These are phyloP conservation scores for Dysmachus trigonus DNA, from an alignment of 2,888 invertebrate species.

Conservation along the genomic window DNA sequence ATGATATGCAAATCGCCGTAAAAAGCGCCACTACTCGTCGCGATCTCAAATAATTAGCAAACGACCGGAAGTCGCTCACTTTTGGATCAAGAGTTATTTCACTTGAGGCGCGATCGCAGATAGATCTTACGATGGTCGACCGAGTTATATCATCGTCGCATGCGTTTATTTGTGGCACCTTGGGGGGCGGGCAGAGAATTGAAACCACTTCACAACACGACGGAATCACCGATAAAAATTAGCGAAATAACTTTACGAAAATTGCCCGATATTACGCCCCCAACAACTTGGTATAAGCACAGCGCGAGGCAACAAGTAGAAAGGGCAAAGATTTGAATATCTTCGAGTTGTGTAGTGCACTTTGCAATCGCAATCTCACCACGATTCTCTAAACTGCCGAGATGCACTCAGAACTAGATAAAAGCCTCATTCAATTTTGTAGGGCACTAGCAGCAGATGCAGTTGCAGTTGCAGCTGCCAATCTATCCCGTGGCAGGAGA, in stretches of 20 bases:
- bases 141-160: not conserved
- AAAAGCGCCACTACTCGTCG: not conserved
- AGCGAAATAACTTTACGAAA: not conserved
- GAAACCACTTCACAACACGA: not conserved
- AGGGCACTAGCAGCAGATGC: not conserved
- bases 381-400: not conserved
- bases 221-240: not conserved
- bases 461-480: not conserved
- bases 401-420: not conserved
- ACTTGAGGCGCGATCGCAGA: not conserved
- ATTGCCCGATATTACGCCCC: constrained; percentile 1
- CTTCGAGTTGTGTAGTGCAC: not conserved
- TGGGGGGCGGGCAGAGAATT: not conserved
- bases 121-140: not conserved
- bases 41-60: not conserved
- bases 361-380: not conserved
- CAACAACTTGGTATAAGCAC: not conserved
- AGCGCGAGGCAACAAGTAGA: not conserved
- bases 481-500: not conserved
- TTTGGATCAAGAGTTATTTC: not conserved
- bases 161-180: not conserved
- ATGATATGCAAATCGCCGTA: not conserved
- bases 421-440: too few species aligned
- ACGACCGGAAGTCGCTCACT: not conserved
- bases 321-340: not conserved